A percentile compares a stretch with the other conserved stretches of the same genome.
phyloP scores from a whole-genome alignment of 2,113 vertebrate genomes.

The Martes martes region DNA sequence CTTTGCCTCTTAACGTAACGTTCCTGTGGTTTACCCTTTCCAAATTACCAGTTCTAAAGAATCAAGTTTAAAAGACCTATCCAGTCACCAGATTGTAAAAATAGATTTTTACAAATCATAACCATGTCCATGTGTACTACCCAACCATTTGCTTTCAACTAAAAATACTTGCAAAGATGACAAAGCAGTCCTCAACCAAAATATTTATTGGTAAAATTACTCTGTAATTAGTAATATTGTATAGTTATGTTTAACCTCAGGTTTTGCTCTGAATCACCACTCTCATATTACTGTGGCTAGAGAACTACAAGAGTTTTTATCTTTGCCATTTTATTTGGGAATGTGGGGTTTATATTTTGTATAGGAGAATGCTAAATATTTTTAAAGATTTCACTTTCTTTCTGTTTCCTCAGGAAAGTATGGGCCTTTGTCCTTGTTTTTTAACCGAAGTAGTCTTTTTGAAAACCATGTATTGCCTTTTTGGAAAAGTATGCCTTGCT shows the following conservation, averaged over 20 bases:
- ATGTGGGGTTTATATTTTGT: constrained; percentile 67
- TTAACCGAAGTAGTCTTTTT: neutral
- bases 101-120: constrained; percentile 78
- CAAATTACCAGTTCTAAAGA: constrained; percentile 73
- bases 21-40: constrained; percentile 69
- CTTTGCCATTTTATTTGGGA: constrained; percentile 74
- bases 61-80: constrained; percentile 63
- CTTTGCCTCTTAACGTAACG: constrained; percentile 49
- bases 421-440: constrained; percentile 34
- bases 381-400: constrained; percentile 59
- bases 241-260: constrained; percentile 78
- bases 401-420: constrained; percentile 65
- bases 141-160: constrained; percentile 73
- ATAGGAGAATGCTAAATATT: constrained; percentile 37
- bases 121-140: constrained; percentile 39
- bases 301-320: constrained; percentile 59
- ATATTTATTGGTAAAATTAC: constrained; percentile 82
- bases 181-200: constrained; percentile 81
- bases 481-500: neutral
- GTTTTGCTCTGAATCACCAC: constrained; percentile 74
- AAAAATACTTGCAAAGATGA: constrained; percentile 81
- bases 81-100: constrained; percentile 79
- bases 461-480: neutral
- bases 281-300: constrained; percentile 74
- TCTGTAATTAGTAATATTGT: constrained; percentile 79